Percentiles rank a stretch among this genome's conserved stretches.
phyloP scores from a whole-genome alignment of 2,797 vertebrate genomes.

The Cichlasoma orientale region DNA sequence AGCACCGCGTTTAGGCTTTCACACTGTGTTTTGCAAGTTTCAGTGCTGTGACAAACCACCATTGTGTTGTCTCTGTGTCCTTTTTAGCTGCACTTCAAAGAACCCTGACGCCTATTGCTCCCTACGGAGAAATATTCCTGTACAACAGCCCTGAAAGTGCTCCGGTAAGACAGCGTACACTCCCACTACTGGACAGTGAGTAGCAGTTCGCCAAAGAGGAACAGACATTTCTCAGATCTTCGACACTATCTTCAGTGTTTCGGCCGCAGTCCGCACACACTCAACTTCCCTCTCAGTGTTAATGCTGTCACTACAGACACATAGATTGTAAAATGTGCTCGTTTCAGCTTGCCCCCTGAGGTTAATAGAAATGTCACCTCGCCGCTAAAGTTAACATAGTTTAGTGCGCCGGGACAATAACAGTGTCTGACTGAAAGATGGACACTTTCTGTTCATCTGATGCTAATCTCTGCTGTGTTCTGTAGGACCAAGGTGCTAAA shows the following conservation, averaged over 20 bases:
- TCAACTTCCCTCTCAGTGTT: constrained; percentile 40
- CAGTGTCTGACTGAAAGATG: constrained; percentile 51
- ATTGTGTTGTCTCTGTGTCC: constrained; percentile 49
- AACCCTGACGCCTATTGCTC: constrained; percentile 81
- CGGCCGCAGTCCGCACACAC: constrained; percentile 3
- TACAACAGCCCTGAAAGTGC: constrained; percentile 77
- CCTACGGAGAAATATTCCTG: constrained; percentile 92
- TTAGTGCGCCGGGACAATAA: constrained; percentile 46
- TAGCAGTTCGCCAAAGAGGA: constrained; percentile 57
- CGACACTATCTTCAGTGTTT: constrained; percentile 39
- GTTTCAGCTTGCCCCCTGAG: constrained; percentile 55
- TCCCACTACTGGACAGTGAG: constrained; percentile 36
- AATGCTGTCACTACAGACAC: constrained; percentile 45
- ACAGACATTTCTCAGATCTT: constrained; percentile 61
- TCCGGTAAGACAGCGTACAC: constrained; percentile 79
- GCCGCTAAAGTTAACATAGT: constrained; percentile 59
- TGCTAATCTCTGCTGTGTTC: constrained; percentile 56
- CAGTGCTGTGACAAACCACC: constrained; percentile 22
- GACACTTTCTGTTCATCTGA: constrained; percentile 48
- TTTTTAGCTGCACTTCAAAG: constrained; percentile 77
- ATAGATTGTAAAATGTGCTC: constrained; percentile 41
- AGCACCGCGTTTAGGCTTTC: constrained; percentile 32
- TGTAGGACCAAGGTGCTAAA: constrained; percentile 63
- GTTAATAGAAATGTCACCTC: constrained; percentile 78
- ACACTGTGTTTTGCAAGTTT: constrained; percentile 23